A percentile compares a stretch with the other conserved stretches of the same genome.
These are phyloP conservation scores for Philereme transversata DNA, from an alignment of 2,888 invertebrate genomes.

Conservation along the genomic window DNA sequence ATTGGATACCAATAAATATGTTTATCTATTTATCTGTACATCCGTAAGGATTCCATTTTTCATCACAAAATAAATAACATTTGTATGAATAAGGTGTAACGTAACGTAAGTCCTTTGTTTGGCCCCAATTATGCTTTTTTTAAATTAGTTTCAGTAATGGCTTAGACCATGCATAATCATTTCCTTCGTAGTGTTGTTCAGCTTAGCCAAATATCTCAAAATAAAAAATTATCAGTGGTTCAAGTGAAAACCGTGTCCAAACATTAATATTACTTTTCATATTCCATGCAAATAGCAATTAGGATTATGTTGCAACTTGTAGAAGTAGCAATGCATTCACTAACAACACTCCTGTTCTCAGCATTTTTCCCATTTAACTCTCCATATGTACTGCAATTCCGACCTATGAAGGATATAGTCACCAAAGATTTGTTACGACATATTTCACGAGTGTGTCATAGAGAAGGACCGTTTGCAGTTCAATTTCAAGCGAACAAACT, in stretches of 20 bases:
- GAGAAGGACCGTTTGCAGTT: background rate
- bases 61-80: no score
- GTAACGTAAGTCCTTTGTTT: no score
- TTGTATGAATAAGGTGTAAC: no score
- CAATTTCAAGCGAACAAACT: slow-evolving; percentile 8
- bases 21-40: no score
- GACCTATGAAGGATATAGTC: slow-evolving; percentile 15
- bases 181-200: no score
- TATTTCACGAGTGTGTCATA: background rate
- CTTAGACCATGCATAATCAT: no score
- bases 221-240: background rate
- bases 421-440: background rate
- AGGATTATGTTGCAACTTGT: no score
- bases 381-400: slow-evolving; percentile 12
- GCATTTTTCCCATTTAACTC: slow-evolving; percentile 9
- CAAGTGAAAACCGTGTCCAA: slow-evolving; percentile 2
- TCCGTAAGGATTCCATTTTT: no score
- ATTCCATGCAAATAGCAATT: background rate
- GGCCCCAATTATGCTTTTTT: no score
- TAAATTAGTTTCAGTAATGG: no score
- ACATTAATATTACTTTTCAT: slow-evolving; percentile 14
- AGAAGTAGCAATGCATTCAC: slow-evolving; percentile 11
- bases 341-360: slow-evolving; percentile 5
- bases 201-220: background rate
- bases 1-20: no score